A percentile compares a stretch with the other conserved stretches of the same genome.
These are phyloP conservation scores for Ciconia maguari DNA, from an alignment of 2,113 vertebrate genomes.

Conservation along the genomic window DNA sequence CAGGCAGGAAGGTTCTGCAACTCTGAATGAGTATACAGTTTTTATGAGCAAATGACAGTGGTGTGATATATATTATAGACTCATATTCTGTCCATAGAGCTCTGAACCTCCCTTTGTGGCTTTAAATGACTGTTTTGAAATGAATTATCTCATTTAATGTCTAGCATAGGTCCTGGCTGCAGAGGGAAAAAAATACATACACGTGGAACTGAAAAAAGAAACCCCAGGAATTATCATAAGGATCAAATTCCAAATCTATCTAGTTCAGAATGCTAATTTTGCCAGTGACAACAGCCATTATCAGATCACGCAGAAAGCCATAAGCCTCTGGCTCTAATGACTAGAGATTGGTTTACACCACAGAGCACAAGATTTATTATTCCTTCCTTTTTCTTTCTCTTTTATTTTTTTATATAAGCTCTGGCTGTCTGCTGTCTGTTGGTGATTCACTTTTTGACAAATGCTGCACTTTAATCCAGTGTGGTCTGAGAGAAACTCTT, in stretches of 20 bases:
- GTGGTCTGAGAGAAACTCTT: not conserved
- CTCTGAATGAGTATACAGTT: not conserved
- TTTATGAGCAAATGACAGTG: not conserved
- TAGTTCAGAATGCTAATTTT: not conserved
- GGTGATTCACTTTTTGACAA: conserved; percentile 13
- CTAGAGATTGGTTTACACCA: not conserved
- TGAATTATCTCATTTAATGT: not conserved
- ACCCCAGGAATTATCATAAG: not conserved
- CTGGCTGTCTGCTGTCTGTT: not conserved
- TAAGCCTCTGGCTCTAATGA: not conserved
- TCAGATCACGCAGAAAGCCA: not conserved
- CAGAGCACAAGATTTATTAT: not conserved
- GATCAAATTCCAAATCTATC: not conserved
- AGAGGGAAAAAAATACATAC: not conserved
- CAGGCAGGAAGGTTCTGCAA: not conserved
- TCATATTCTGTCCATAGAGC: not conserved
- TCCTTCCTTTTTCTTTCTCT: not conserved
- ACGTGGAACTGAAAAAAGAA: not conserved
- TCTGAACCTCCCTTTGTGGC: not conserved
- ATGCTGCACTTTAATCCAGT: not conserved
- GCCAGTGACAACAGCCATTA: not conserved
- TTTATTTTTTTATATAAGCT: not conserved
- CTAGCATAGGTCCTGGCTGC: not conserved
- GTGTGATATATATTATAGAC: not conserved
- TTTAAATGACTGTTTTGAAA: not conserved